Percentiles rank a stretch among this genome's conserved stretches.
These are phyloP conservation scores for Bombus ignitus DNA, from an alignment of 1,140 invertebrate species.

Conservation along the genomic window DNA sequence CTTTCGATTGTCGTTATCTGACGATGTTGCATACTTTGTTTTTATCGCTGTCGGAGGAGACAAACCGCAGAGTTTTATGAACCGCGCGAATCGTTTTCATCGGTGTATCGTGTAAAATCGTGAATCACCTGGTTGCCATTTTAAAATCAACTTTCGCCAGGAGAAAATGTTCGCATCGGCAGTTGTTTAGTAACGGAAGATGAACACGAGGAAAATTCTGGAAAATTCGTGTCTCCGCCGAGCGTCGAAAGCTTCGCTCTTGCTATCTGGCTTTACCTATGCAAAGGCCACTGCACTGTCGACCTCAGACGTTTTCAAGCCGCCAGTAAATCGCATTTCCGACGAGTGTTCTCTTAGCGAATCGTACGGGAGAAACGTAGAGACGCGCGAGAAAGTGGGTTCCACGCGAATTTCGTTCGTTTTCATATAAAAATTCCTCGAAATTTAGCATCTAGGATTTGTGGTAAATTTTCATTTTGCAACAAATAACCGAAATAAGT, in stretches of 20 bases:
- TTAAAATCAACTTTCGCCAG: not conserved
- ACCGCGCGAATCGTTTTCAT: not conserved
- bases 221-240: not conserved
- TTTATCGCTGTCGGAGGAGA: constrained; percentile 7
- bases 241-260: constrained; percentile 35
- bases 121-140: not conserved
- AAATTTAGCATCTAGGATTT: no score
- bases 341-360: constrained; percentile 10
- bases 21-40: constrained; percentile 28
- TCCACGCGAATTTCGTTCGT: not conserved
- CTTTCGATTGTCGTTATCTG: constrained; percentile 32
- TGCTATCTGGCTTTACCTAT: constrained; percentile 58
- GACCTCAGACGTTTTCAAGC: constrained; percentile 47
- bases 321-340: constrained; percentile 43
- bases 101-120: not conserved
- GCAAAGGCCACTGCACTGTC: constrained; percentile 57
- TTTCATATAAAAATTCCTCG: not conserved
- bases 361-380: not conserved
- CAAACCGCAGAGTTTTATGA: not conserved
- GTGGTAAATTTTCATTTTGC: no score
- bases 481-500: no score
- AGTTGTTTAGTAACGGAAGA: not conserved
- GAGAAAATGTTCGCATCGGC: not conserved
- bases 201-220: not conserved
- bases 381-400: not conserved